phyloP scores from a whole-genome alignment of 2,888 invertebrate species.

The Tenthredo distinguenda region DNA sequence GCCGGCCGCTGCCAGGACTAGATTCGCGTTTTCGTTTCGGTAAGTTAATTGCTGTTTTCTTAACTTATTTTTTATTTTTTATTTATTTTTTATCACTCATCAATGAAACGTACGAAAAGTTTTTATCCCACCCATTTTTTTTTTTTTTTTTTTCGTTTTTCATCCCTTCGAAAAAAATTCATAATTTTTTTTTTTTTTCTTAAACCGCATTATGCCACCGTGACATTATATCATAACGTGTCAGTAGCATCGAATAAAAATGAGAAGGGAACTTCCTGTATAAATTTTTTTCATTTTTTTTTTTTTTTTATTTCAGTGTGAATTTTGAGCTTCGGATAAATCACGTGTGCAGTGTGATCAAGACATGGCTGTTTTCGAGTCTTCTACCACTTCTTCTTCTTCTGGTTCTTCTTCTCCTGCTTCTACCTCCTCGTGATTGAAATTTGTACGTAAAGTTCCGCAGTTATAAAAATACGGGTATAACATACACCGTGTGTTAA shows the following conservation, averaged over 20 bases:
- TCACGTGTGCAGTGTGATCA: slow-evolving; percentile 4
- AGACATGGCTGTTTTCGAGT: background rate
- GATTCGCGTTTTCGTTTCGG: slow-evolving; percentile 63
- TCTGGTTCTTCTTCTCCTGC: background rate
- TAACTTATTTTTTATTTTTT: background rate
- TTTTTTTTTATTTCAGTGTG: background rate
- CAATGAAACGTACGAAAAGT: background rate
- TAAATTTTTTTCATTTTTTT: background rate
- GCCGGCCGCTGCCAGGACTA: slow-evolving; percentile 76
- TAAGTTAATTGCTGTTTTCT: slow-evolving; percentile 24
- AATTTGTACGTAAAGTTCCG: background rate
- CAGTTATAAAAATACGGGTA: background rate
- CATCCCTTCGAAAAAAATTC: background rate
- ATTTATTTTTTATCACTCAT: background rate
- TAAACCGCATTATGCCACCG: background rate
- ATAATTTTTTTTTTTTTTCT: background rate
- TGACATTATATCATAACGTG: background rate
- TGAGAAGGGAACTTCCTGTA: background rate
- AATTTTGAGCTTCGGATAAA: background rate
- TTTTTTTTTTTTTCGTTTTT: background rate
- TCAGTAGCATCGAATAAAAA: background rate
- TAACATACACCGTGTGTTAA: background rate
- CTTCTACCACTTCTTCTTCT: background rate
- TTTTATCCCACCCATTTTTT: background rate
- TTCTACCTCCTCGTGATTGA: background rate